A percentile compares a stretch with the other conserved stretches of the same genome.
These are phyloP conservation scores for Lasius fuliginosus DNA, from an alignment of 2,888 invertebrate species.

Conservation along the genomic window DNA sequence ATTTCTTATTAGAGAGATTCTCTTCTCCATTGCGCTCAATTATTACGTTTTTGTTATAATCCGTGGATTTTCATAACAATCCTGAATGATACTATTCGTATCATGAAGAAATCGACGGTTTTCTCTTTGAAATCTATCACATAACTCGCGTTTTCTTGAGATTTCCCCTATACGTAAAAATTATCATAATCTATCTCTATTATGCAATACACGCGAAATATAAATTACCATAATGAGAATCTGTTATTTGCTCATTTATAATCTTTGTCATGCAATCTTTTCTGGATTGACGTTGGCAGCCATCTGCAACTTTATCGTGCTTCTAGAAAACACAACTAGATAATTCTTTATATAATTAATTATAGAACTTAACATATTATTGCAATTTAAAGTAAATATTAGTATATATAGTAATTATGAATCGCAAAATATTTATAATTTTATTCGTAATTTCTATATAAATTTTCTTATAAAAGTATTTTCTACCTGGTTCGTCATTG, in stretches of 20 bases:
- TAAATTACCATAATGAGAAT: constrained; percentile 27
- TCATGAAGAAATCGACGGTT: constrained; percentile 7
- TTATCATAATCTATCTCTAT: constrained; percentile 28
- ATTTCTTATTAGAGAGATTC: background rate
- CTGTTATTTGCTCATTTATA: background rate
- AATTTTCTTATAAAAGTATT: background rate
- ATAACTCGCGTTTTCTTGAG: constrained; percentile 22
- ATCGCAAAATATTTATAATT: background rate
- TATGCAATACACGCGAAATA: background rate
- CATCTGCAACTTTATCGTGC: background rate
- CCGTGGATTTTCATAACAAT: background rate
- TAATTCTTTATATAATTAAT: background rate
- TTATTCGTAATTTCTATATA: background rate
- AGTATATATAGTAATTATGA: background rate
- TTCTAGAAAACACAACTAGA: constrained; percentile 1
- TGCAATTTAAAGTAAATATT: background rate
- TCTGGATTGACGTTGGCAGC: background rate
- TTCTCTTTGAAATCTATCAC: constrained; percentile 40
- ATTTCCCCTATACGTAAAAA: background rate
- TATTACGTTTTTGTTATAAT: constrained; percentile 15
- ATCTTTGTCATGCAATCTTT: background rate
- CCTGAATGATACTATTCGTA: background rate
- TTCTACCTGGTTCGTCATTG: background rate
- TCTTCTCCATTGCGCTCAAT: background rate
- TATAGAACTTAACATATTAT: background rate